Evolutionary conservation across 2,113 vertebrate species (phyloP).

Genomic region (Notothenia coriiceps): DNA sequence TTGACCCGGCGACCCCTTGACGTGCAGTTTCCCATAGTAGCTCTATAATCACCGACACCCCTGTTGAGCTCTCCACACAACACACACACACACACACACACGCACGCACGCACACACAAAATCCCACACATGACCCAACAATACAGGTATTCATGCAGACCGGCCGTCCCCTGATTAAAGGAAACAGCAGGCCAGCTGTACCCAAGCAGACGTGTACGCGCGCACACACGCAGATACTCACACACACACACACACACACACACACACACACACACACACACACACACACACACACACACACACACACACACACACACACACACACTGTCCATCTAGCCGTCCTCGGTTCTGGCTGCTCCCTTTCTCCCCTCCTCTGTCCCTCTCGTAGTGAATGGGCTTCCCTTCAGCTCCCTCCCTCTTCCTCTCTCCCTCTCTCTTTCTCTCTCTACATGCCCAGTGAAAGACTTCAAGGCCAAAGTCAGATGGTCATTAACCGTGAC

Average conservation of each 20-base stretch:
- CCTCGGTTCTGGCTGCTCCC: constrained; percentile 64
- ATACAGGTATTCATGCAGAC: constrained; percentile 98
- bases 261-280: constrained; percentile 38
- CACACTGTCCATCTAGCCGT: constrained; percentile 44
- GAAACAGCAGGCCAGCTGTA: constrained; percentile 94
- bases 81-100: constrained; percentile 45
- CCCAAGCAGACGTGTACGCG: constrained; percentile 82
- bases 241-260: constrained; percentile 20
- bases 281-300: constrained; percentile 23
- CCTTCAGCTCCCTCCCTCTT: constrained; percentile 50
- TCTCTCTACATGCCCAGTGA: constrained; percentile 63
- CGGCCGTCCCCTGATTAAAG: constrained; percentile 97
- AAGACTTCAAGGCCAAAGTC: constrained; percentile 82
- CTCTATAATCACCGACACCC: constrained; percentile 94
- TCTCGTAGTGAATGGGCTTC: constrained; percentile 65
- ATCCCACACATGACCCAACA: constrained; percentile 91
- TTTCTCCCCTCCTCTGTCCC: constrained; percentile 48
- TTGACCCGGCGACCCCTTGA: constrained; percentile 84
- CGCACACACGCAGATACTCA: constrained; percentile 29
- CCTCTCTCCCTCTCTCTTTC: constrained; percentile 23
- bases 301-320: constrained; percentile 29
- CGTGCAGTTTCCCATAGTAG: constrained; percentile 84
- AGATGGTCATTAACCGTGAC: constrained; percentile 79
- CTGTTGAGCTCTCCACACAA: constrained; percentile 87
- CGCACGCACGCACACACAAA: constrained; percentile 56